These are phyloP conservation scores for Myodes glareolus DNA, from an alignment of 2,113 vertebrate genomes.

Conservation along the genomic window DNA sequence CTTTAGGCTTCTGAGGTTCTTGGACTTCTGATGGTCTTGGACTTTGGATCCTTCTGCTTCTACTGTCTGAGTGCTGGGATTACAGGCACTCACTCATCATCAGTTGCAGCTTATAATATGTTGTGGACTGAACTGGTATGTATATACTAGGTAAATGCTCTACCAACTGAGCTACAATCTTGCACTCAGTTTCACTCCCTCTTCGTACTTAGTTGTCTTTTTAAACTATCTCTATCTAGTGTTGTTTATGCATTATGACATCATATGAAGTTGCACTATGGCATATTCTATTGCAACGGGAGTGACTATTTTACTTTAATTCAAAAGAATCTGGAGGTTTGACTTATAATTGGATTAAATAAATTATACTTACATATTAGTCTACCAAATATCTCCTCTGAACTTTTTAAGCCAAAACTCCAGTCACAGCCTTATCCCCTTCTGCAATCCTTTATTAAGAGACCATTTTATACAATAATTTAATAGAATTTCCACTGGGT, in stretches of 20 bases:
- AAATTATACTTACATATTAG: conserved; percentile 31
- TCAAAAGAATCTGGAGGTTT: conserved; percentile 20
- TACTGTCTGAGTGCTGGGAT: neutral
- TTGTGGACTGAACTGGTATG: neutral
- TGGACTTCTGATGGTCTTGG: neutral
- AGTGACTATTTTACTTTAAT: neutral
- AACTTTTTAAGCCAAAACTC: conserved; percentile 1
- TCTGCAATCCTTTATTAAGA: conserved; percentile 36
- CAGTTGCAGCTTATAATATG: too few relatives aligned
- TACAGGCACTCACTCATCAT: too few relatives aligned
- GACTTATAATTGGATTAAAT: conserved; percentile 31
- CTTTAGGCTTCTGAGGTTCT: neutral
- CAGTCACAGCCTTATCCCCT: neutral
- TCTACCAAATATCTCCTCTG: conserved; percentile 15
- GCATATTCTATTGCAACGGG: neutral
- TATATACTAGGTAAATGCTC: neutral
- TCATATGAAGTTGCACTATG: neutral
- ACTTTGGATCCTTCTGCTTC: neutral
- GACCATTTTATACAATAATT: neutral
- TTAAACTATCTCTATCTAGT: neutral
- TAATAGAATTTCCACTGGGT: neutral
- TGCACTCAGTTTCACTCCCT: neutral
- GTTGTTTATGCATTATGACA: neutral
- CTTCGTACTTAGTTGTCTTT: neutral
- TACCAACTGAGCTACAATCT: neutral